Percentiles rank a stretch among this genome's conserved stretches.
These are phyloP conservation scores for Schlechtendalia chinensis DNA, from an alignment of 1,140 invertebrate genomes.

Conservation along the genomic window DNA sequence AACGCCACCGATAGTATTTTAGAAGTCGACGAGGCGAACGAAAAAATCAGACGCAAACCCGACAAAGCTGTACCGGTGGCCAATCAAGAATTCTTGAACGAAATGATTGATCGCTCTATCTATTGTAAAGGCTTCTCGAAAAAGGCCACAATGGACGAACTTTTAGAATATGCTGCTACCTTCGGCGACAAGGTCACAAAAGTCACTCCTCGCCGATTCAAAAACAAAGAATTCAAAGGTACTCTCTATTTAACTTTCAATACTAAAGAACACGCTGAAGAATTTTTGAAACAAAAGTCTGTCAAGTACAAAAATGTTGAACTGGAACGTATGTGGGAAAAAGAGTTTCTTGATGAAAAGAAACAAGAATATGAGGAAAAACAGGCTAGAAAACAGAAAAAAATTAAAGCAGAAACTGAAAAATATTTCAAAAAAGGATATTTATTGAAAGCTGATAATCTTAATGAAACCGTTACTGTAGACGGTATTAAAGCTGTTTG, in stretches of 20 bases:
- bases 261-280: constrained; percentile 70
- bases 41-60: constrained; percentile 76
- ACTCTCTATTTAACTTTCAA: constrained; percentile 85
- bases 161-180: constrained; percentile 74
- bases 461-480: neutral
- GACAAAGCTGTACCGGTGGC: constrained; percentile 79
- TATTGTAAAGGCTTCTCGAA: constrained; percentile 89
- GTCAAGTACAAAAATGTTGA: constrained; percentile 27
- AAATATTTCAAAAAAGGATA: constrained; percentile 45
- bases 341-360: constrained; percentile 30
- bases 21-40: constrained; percentile 65
- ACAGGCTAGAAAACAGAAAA: constrained; percentile 13
- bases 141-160: constrained; percentile 67
- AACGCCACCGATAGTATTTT: constrained; percentile 61
- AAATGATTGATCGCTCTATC: constrained; percentile 71
- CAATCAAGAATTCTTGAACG: constrained; percentile 77
- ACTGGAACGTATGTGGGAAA: constrained; percentile 30
- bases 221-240: constrained; percentile 78
- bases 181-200: constrained; percentile 71
- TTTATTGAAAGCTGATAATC: constrained; percentile 27
- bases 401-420: constrained; percentile 35
- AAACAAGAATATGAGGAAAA: constrained; percentile 20
- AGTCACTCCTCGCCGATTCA: constrained; percentile 67
- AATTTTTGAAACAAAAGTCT: constrained; percentile 61
- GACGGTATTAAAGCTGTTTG: constrained; percentile 30